Base-by-base conservation (phyloP, 2,797 vertebrate species). In the Artibeus lituratus region DNA sequence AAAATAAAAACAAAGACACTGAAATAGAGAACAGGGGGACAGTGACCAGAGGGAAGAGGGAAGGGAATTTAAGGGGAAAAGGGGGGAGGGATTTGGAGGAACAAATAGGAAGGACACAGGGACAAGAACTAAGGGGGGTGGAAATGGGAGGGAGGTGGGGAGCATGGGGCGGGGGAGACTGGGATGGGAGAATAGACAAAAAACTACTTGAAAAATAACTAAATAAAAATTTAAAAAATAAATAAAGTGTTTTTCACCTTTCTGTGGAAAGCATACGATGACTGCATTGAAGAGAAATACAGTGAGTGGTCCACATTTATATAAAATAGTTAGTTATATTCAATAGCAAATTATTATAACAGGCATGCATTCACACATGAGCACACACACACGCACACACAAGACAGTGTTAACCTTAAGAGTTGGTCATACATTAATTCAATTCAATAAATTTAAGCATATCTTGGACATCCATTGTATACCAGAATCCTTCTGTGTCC, bases 171-270 rank as follows among this genome's bases (percentile, higher is more conserved):
- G n/a, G n/a, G n/a, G n/a, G n/a, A n/a, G n/a, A n/a, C n/a, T n/a
- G n/a, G n/a, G n/a, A n/a, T n/a, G n/a, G n/a, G n/a, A n/a, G n/a
- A n/a, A n/a, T n/a, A n/a, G n/a, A n/a, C n/a, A n/a, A n/a, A n/a
- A n/a, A n/a, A n/a, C n/a, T n/a, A n/a, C n/a, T n/a, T n/a, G n/a
- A n/a, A n/a, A n/a, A n/a, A n/a, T n/a, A n/a, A n/a, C n/a, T n/a
- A n/a, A n/a, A n/a, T n/a, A n/a, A n/a, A n/a, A n/a, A n/a, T n/a
- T n/a, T n/a, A n/a, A n/a, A n/a, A n/a, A n/a, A n/a, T n/a, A n/a
- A n/a, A n/a, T 73, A 53, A 86, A 89, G 51, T 29, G 12, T 5
- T 92, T 90, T 82, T 49, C 4, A 87, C 88, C 55, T 97, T 94
- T 65, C 14, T 97, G 55, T 24, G n/a, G 47, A 92, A 21, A 24